Evolutionary conservation across 1,140 invertebrate genomes (phyloP).

Genomic region (Aphis craccivora): DNA sequence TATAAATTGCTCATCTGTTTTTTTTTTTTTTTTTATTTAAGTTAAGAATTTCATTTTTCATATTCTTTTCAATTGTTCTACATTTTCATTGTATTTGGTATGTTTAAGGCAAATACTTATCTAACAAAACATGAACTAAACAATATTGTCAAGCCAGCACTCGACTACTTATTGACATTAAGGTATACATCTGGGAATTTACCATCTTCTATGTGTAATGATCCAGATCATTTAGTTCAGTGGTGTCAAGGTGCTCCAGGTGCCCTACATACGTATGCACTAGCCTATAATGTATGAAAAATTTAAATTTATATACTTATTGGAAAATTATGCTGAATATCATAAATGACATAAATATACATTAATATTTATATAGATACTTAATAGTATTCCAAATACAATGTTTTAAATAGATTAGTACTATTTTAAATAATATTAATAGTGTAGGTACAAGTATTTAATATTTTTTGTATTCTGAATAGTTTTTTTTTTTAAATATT

Average conservation of each 20-base stretch:
- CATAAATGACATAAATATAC: no score
- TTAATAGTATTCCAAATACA: not conserved
- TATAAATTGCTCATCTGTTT: no score
- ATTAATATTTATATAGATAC: no score
- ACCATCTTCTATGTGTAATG: conserved; percentile 77
- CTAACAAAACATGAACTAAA: conserved; percentile 67
- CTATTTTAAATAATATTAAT: not conserved
- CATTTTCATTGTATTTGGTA: not conserved
- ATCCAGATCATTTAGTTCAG: conserved; percentile 86
- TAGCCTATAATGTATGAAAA: conserved; percentile 76
- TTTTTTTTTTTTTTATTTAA: no score
- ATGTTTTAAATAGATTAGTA: not conserved
- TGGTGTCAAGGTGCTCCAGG: conserved; percentile 97
- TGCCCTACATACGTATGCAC: conserved; percentile 77
- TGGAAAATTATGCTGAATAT: not conserved
- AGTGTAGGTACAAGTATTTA: not conserved
- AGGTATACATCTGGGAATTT: conserved; percentile 83
- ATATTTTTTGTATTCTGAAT: not conserved
- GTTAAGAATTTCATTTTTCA: not conserved
- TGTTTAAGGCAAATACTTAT: conserved; percentile 14
- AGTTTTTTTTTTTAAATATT: not conserved
- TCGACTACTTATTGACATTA: conserved; percentile 72
- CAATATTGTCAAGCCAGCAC: conserved; percentile 69
- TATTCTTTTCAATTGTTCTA: not conserved
- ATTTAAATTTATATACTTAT: not conserved